These are phyloP conservation scores for Lumbricus terrestris DNA, from an alignment of 2,888 invertebrate genomes.

Conservation along the genomic window DNA sequence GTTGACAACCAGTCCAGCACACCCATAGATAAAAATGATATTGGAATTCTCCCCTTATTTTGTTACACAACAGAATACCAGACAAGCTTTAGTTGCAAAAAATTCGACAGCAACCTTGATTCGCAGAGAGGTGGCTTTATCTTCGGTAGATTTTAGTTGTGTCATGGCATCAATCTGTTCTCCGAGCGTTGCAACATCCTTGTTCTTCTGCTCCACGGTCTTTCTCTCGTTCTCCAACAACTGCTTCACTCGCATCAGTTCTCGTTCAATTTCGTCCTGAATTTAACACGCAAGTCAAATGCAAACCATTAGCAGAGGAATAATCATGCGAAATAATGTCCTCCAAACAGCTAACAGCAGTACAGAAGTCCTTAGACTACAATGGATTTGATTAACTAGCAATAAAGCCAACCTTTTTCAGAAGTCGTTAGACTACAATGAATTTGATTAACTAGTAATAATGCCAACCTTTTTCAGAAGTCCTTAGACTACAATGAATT, in stretches of 20 bases:
- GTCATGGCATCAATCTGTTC: neutral
- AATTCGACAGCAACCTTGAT: neutral
- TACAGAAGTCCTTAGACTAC: too few species aligned
- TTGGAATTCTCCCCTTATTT: too few species aligned
- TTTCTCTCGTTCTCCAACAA: neutral
- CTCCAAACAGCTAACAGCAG: neutral
- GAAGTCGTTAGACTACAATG: too few species aligned
- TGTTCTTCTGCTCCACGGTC: neutral
- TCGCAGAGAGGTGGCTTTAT: neutral
- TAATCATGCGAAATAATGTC: neutral
- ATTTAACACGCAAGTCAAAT: neutral
- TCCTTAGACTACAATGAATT: too few species aligned
- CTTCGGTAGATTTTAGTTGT: neutral
- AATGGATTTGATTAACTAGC: too few species aligned
- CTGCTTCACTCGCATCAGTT: conserved; percentile 12
- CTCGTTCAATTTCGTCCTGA: conserved; percentile 9
- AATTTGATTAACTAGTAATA: too few species aligned
- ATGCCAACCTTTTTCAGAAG: too few species aligned
- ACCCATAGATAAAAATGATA: too few species aligned
- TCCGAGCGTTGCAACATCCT: neutral
- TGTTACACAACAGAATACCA: neutral
- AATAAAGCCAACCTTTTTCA: too few species aligned
- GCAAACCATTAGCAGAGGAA: neutral
- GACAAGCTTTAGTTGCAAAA: neutral
- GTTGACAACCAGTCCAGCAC: too few species aligned